Evolutionary conservation across 2,113 vertebrate genomes (phyloP).

Genomic region (Petrocephalus microphthalmus): DNA sequence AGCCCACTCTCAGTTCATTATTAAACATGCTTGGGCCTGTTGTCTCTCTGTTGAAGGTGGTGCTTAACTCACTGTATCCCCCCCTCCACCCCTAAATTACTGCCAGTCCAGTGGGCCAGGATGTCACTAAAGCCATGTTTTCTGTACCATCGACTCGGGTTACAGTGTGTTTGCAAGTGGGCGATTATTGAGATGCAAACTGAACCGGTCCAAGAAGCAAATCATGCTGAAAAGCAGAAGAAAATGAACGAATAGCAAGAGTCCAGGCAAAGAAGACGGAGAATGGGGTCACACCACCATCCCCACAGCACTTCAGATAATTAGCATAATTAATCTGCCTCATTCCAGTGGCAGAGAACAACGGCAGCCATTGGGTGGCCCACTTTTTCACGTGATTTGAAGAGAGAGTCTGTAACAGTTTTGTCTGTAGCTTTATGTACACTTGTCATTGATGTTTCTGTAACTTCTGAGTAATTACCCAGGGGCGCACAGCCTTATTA

Average conservation of each 20-base stretch:
- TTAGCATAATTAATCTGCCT: background rate
- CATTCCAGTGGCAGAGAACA: background rate
- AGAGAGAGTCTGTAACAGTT: background rate
- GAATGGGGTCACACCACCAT: background rate
- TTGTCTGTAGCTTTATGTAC: background rate
- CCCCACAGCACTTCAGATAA: too few relatives aligned
- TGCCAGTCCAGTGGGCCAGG: conserved; percentile 47
- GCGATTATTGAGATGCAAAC: background rate
- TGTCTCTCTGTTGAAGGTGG: conserved; percentile 54
- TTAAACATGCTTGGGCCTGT: conserved; percentile 53
- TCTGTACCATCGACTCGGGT: conserved; percentile 48
- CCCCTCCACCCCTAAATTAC: conserved; percentile 37
- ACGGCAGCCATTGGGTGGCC: background rate
- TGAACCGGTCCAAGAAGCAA: background rate
- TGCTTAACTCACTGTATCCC: conserved; percentile 24
- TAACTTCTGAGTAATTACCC: background rate
- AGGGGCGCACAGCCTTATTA: background rate
- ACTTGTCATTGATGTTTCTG: background rate
- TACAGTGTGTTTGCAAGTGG: conserved; percentile 27
- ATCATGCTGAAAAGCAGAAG: background rate
- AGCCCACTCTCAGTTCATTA: conserved; percentile 45
- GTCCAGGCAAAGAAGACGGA: background rate
- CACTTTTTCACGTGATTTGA: background rate
- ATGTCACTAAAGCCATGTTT: conserved; percentile 55
- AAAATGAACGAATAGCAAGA: background rate